phyloP scores from a whole-genome alignment of 1,140 invertebrate species.

The Rhyacophila brunnea region DNA sequence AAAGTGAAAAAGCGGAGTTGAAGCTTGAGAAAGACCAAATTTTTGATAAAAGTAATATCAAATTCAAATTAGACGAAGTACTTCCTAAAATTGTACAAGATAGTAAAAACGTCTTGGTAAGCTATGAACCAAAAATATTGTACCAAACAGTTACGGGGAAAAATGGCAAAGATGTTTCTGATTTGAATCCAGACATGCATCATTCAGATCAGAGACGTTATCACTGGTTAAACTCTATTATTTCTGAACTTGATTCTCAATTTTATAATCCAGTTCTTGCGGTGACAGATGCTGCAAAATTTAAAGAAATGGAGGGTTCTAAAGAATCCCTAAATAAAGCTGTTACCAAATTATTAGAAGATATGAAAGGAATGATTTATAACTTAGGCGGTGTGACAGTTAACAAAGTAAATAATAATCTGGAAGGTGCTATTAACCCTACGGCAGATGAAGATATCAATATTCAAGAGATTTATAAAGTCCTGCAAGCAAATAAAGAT shows the following conservation, averaged over 20 bases:
- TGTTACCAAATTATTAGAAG: too few relatives aligned
- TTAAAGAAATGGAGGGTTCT: too few relatives aligned
- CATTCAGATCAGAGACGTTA: neutral
- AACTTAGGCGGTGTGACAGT: too few relatives aligned
- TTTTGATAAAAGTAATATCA: neutral
- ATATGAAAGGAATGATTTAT: too few relatives aligned
- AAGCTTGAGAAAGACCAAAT: constrained; percentile 2
- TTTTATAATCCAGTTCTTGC: neutral
- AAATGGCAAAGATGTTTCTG: neutral
- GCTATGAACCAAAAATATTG: neutral
- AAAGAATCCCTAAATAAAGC: too few relatives aligned
- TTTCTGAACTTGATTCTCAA: constrained; percentile 14
- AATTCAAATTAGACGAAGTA: neutral
- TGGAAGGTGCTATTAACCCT: too few relatives aligned
- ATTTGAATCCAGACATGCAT: neutral
- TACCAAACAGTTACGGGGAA: neutral
- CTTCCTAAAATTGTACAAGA: neutral
- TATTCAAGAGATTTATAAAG: too few relatives aligned
- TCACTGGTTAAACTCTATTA: constrained; percentile 12
- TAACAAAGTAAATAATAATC: too few relatives aligned
- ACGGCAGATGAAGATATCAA: too few relatives aligned
- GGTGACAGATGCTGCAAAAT: too few relatives aligned
- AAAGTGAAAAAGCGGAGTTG: constrained; percentile 7
- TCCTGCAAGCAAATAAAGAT: too few relatives aligned
- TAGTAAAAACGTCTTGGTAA: neutral